Evolutionary conservation across 1,140 invertebrate species (phyloP), one percentile per base, ranked within the genome.

Genomic region (Drosophila setifemur): DNA sequence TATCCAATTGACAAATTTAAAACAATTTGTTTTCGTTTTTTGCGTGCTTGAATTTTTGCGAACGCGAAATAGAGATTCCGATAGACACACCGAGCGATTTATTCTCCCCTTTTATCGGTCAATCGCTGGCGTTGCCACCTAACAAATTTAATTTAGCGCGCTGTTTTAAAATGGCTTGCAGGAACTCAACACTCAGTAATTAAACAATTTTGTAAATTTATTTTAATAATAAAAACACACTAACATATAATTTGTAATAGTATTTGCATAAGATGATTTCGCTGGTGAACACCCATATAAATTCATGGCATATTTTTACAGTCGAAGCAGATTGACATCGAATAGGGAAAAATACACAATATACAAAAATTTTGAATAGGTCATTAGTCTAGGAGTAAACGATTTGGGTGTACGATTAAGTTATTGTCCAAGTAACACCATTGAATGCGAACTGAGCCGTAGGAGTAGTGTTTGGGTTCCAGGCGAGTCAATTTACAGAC

Each of bases 161-260:
- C 5, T 8, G n/a, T 11, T 67, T 60, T 2, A 44, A 61, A 72
- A 14, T 9, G 1, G 5, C n/a, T 12, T n/a, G 5, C 4, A n/a
- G 7, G 25, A 31, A 5, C 8, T 31, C 0, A 21, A 19, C 37
- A 40, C 9, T 43, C 0, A 1, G 3, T 7, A n/a, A n/a, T 39
- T 58, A 70, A 70, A 70, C 66, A 70, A 49, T 58, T 70, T 73
- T 73, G 28, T 60, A 73, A 64, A 83, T 78, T 64, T 79, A 79
- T 79, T 82, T 76, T 55, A 42, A 58, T 70, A 63, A 83, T 69
- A 70, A 69, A 83, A 82, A 73, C 55, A 73, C 55, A 72, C 52
- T 68, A 33, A 73, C 28, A 47, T 76, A 72, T 43, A 74, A 47
- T 29, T 49, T 66, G 68, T 47, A 26, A 69, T 47, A 68, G 64